Percentiles rank a stretch among this genome's conserved stretches.
These are phyloP conservation scores for Gallinago jamesoni DNA, from an alignment of 2,113 vertebrate genomes.

Conservation along the genomic window DNA sequence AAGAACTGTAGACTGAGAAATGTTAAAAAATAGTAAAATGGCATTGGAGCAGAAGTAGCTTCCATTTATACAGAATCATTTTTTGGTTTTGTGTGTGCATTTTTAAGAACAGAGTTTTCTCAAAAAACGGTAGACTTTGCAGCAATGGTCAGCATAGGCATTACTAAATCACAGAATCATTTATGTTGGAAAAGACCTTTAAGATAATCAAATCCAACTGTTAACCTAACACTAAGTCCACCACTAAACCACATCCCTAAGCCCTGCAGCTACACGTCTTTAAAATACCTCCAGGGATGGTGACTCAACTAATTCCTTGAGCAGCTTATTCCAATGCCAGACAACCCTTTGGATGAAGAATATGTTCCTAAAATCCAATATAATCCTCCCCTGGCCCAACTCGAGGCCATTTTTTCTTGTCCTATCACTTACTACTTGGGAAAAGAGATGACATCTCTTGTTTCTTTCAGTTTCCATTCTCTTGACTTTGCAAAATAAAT, in stretches of 20 bases:
- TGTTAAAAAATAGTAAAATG: neutral
- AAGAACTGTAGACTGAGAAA: neutral
- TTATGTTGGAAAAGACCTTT: neutral
- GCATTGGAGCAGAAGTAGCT: neutral
- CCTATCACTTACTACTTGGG: neutral
- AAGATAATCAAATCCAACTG: neutral
- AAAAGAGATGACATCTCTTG: neutral
- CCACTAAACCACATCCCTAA: neutral
- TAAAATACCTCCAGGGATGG: neutral
- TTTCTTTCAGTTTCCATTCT: neutral
- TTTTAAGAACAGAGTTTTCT: neutral
- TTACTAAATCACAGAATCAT: neutral
- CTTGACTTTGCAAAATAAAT: neutral
- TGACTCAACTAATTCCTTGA: neutral
- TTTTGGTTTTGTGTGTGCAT: neutral
- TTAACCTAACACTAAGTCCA: neutral
- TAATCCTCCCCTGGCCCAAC: neutral
- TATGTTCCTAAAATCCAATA: neutral
- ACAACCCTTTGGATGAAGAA: neutral
- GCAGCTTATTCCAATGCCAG: neutral
- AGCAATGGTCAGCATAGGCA: neutral
- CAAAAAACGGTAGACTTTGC: neutral
- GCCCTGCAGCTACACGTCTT: neutral
- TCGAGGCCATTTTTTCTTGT: neutral
- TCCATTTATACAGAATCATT: accelerated